These are phyloP conservation scores for Drosophila novamexicana DNA, from an alignment of 1,140 invertebrate species.

Conservation along the genomic window DNA sequence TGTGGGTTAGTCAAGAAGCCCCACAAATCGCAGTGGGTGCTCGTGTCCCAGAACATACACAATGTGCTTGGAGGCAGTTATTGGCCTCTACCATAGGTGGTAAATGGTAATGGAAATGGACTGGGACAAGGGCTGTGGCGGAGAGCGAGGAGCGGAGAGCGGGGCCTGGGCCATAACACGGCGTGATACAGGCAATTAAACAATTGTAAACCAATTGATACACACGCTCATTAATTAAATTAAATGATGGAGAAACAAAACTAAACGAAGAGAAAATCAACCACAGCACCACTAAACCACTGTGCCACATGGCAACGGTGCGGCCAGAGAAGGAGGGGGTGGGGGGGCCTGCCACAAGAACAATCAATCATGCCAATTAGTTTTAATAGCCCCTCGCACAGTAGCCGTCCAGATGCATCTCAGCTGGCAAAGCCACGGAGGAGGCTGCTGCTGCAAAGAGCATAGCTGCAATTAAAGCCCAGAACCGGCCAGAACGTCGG, in stretches of 20 bases:
- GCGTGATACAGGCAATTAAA: constrained; percentile 70
- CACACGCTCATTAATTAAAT: constrained; percentile 71
- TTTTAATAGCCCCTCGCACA: constrained; percentile 59
- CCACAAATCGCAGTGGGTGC: constrained; percentile 37
- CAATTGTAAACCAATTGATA: constrained; percentile 73
- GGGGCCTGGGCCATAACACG: constrained; percentile 38
- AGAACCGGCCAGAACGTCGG: constrained; percentile 33
- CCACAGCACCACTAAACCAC: constrained; percentile 22
- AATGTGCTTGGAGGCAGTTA: background rate
- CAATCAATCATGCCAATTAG: constrained; percentile 70
- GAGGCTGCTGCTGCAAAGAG: constrained; percentile 18
- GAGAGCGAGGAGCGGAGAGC: background rate
- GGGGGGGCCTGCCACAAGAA: constrained; percentile 25
- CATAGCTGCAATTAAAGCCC: constrained; percentile 38
- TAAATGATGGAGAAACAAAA: constrained; percentile 61
- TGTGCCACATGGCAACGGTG: background rate
- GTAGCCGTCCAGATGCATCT: constrained; percentile 46
- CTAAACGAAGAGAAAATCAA: constrained; percentile 45
- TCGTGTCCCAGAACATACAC: background rate
- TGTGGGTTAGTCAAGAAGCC: constrained; percentile 36
- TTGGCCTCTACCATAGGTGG: constrained; percentile 20
- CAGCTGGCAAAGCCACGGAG: constrained; percentile 27
- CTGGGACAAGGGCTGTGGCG: background rate
- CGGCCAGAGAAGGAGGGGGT: background rate
- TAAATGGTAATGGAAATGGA: constrained; percentile 22